These are phyloP conservation scores for Mylabris sibirica DNA, from an alignment of 2,888 invertebrate genomes.

Conservation along the genomic window DNA sequence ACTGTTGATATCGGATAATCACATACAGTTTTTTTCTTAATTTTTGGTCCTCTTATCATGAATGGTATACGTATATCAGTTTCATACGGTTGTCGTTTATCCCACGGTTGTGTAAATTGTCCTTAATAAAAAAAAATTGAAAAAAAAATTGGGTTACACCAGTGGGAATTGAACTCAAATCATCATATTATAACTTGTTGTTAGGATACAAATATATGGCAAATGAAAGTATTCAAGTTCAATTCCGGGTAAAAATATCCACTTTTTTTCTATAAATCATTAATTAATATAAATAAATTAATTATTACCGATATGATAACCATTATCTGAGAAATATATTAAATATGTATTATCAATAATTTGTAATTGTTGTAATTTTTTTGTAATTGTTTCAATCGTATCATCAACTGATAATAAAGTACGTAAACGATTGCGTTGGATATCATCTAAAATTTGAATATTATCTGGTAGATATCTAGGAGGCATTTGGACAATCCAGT, in stretches of 20 bases:
- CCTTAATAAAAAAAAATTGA: slow-evolving; percentile 64
- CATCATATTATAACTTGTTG: background rate
- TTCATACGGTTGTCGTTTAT: slow-evolving; percentile 91
- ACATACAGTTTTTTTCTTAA: slow-evolving; percentile 63
- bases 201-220: too few species aligned
- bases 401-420: slow-evolving; percentile 88
- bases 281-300: slow-evolving; percentile 34
- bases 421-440: slow-evolving; percentile 79
- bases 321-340: slow-evolving; percentile 89
- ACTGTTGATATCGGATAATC: slow-evolving; percentile 73
- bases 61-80: slow-evolving; percentile 87
- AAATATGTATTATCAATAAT: slow-evolving; percentile 79
- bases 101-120: slow-evolving; percentile 86
- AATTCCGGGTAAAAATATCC: background rate
- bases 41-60: slow-evolving; percentile 77
- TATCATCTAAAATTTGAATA: slow-evolving; percentile 71
- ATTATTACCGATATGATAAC: slow-evolving; percentile 88
- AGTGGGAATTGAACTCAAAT: background rate
- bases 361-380: slow-evolving; percentile 63
- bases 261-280: background rate
- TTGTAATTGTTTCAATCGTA: slow-evolving; percentile 73
- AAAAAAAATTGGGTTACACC: slow-evolving; percentile 7
- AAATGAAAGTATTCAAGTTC: background rate
- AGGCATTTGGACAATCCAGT: slow-evolving; percentile 81
- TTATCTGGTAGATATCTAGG: slow-evolving; percentile 71